Percentiles rank a stretch among this genome's conserved stretches.
Evolutionary conservation across 2,113 vertebrate genomes (phyloP).

Genomic region (Rhipidura dahli): DNA sequence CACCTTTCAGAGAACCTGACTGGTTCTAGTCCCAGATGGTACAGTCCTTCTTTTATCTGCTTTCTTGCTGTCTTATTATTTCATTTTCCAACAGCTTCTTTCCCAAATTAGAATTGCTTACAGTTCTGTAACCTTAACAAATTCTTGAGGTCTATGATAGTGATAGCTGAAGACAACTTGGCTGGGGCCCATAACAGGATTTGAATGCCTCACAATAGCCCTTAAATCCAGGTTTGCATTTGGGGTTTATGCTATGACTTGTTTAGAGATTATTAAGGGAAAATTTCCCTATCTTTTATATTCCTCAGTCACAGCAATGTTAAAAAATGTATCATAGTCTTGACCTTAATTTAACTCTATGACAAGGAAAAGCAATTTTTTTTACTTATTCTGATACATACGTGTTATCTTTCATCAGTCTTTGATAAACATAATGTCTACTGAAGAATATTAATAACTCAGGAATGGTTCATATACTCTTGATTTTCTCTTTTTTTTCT

Average conservation of each 20-base stretch:
- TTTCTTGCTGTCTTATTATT: too few relatives aligned
- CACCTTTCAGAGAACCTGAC: too few relatives aligned
- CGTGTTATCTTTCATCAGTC: not conserved
- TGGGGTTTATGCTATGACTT: not conserved
- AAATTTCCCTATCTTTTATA: not conserved
- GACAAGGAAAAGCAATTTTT: not conserved
- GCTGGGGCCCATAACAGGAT: too few relatives aligned
- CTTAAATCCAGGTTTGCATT: not conserved
- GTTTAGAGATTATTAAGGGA: not conserved
- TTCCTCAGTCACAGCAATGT: not conserved
- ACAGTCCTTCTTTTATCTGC: too few relatives aligned
- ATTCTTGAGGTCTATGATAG: too few relatives aligned
- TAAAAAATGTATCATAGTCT: not conserved
- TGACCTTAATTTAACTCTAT: not conserved
- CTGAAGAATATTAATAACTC: not conserved
- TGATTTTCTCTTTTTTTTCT: not conserved
- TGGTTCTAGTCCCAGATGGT: too few relatives aligned
- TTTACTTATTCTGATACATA: not conserved
- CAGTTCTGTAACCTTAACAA: too few relatives aligned
- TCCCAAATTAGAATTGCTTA: too few relatives aligned
- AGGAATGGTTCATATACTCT: rapidly evolving
- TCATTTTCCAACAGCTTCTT: too few relatives aligned
- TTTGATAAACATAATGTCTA: not conserved
- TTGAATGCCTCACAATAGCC: too few relatives aligned
- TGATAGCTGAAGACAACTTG: too few relatives aligned